These are phyloP conservation scores for Caradrina kadenii DNA, from an alignment of 2,888 invertebrate genomes.

Conservation along the genomic window DNA sequence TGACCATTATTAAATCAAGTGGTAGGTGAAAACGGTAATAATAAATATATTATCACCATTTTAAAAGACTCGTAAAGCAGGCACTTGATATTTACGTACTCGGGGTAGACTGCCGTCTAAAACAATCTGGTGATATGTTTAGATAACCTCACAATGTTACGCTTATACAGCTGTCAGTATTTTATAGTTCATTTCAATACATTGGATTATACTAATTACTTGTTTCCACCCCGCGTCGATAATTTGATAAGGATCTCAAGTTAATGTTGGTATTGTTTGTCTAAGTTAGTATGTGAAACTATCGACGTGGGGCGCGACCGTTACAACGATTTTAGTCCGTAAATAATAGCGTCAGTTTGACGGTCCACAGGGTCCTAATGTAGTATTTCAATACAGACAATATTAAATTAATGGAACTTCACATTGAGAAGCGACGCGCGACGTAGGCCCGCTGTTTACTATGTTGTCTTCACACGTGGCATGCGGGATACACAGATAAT, in stretches of 20 bases:
- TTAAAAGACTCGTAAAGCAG: slow-evolving; percentile 12
- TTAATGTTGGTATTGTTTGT: slow-evolving; percentile 54
- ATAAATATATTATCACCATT: not conserved
- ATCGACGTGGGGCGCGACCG: slow-evolving; percentile 66
- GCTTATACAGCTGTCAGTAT: slow-evolving; percentile 72
- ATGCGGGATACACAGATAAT: slow-evolving; percentile 67
- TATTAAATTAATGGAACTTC: slow-evolving; percentile 68
- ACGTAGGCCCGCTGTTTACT: slow-evolving; percentile 56
- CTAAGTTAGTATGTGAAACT: slow-evolving; percentile 58
- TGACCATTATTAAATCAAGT: not conserved
- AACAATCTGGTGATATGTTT: slow-evolving; percentile 36
- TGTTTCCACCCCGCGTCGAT: slow-evolving; percentile 53
- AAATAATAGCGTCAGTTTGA: slow-evolving; percentile 75
- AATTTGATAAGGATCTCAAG: slow-evolving; percentile 54
- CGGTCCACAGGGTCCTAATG: slow-evolving; percentile 87
- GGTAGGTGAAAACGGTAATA: slow-evolving; percentile 4
- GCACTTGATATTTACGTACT: slow-evolving; percentile 20
- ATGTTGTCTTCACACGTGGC: slow-evolving; percentile 61
- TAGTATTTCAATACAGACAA: slow-evolving; percentile 79
- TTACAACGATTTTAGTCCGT: slow-evolving; percentile 85
- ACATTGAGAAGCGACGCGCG: slow-evolving; percentile 49
- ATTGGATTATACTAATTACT: slow-evolving; percentile 49
- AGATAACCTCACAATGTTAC: slow-evolving; percentile 72
- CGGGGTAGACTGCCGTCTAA: slow-evolving; percentile 24
- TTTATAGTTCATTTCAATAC: slow-evolving; percentile 64